Percentiles rank a stretch among this genome's conserved stretches.
Conservation (phyloP, 2,113 vertebrate species). For the Echinops telfairi region DNA sequence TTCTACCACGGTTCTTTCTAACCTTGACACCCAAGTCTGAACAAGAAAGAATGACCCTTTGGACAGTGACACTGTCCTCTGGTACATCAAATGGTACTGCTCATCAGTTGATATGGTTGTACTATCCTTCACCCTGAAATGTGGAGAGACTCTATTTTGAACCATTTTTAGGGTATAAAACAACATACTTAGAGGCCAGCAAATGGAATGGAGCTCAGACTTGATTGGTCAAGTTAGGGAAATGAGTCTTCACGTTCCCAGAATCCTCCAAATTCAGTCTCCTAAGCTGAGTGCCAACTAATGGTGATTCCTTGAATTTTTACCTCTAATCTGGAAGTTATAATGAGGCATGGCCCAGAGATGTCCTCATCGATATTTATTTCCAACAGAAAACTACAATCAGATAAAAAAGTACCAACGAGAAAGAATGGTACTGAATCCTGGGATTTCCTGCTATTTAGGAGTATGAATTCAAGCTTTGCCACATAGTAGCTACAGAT, state of each 20-base stretch:
- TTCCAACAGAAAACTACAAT: background rate
- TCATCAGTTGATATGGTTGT: background rate
- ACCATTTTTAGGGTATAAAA: background rate
- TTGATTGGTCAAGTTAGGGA: background rate
- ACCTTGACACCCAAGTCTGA: background rate
- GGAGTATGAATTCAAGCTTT: background rate
- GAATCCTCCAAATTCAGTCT: background rate
- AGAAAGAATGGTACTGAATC: background rate
- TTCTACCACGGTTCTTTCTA: background rate
- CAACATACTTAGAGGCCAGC: background rate
- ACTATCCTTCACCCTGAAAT: background rate
- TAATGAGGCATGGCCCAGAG: background rate
- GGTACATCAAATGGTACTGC: background rate
- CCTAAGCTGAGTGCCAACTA: background rate
- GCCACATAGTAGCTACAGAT: background rate
- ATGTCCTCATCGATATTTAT: background rate
- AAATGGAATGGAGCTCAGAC: background rate
- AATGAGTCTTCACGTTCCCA: too few species aligned
- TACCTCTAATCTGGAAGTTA: background rate
- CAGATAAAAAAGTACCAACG: fast-evolving
- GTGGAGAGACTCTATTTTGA: background rate
- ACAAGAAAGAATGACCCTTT: background rate
- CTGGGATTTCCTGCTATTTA: too few species aligned
- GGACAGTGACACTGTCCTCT: background rate
- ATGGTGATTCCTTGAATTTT: background rate